Conservation (phyloP, 2,888 invertebrate species). For the Cataglyphis albicans region DNA sequence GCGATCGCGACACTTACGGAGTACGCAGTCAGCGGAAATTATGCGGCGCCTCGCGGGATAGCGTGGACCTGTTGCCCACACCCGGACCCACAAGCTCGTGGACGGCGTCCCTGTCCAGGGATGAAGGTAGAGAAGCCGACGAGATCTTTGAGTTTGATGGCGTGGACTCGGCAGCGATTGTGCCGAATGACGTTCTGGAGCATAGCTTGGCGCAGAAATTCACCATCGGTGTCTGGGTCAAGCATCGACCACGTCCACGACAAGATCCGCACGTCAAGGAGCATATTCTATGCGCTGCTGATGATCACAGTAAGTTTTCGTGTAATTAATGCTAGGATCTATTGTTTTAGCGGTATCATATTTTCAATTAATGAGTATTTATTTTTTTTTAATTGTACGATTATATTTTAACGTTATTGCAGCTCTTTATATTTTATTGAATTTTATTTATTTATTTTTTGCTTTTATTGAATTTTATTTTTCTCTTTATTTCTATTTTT, state of each 20-base stretch:
- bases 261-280: constrained; percentile 97
- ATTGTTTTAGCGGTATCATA: not conserved
- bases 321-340: not conserved
- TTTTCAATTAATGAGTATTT: not conserved
- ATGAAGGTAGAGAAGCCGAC: constrained; percentile 91
- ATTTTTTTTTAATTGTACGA: not conserved
- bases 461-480: constrained; percentile 6
- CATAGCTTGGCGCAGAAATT: constrained; percentile 94
- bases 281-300: constrained; percentile 98
- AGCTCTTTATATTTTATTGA: not conserved
- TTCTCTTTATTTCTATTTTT: not conserved
- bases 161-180: constrained; percentile 93
- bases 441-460: not conserved
- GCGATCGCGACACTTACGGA: constrained; percentile 97
- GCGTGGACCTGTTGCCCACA: constrained; percentile 94
- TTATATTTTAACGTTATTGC: constrained; percentile 10
- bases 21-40: constrained; percentile 94
- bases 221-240: constrained; percentile 97
- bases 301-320: constrained; percentile 95
- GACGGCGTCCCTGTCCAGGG: constrained; percentile 88
- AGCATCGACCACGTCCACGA: constrained; percentile 93
- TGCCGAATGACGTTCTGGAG: constrained; percentile 92
- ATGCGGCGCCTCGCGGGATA: constrained; percentile 94
- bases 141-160: constrained; percentile 99
- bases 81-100: constrained; percentile 88